A percentile compares a stretch with the other conserved stretches of the same genome.
These are phyloP conservation scores for Apogon talboti DNA, from an alignment of 2,797 vertebrate species.

Conservation along the genomic window DNA sequence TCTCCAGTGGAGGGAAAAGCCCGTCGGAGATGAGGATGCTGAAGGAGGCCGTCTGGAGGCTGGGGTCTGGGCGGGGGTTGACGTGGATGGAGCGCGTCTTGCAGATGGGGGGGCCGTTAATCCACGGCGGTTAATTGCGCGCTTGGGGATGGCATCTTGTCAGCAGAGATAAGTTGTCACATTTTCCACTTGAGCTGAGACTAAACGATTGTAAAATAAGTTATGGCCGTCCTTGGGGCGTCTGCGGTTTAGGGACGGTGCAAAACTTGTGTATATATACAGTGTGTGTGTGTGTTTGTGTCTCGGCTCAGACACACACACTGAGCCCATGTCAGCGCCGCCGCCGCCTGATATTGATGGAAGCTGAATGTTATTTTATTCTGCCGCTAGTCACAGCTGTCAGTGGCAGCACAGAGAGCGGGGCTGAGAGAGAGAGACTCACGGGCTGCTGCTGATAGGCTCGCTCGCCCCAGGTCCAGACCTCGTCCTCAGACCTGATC, in stretches of 20 bases:
- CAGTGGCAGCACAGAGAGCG: slow-evolving; percentile 86
- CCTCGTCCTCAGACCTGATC: background rate
- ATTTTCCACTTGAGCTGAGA: slow-evolving; percentile 99
- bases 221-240: slow-evolving; percentile 99
- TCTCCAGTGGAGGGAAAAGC: background rate
- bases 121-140: slow-evolving; percentile 92
- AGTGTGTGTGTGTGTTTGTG: slow-evolving; percentile 42
- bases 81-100: slow-evolving; percentile 61
- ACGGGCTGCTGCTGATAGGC: slow-evolving; percentile 10
- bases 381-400: slow-evolving; percentile 94
- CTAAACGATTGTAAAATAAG: slow-evolving; percentile 99
- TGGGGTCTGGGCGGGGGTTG: slow-evolving; percentile 8
- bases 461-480: slow-evolving; percentile 24
- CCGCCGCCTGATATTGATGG: slow-evolving; percentile 93
- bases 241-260: slow-evolving; percentile 79
- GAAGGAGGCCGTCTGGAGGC: slow-evolving; percentile 16
- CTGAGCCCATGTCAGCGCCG: slow-evolving; percentile 82
- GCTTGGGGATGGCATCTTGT: slow-evolving; percentile 93
- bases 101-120: slow-evolving; percentile 91
- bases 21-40: slow-evolving; percentile 5
- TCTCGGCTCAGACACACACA: slow-evolving; percentile 35
- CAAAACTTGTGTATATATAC: slow-evolving; percentile 59
- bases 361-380: slow-evolving; percentile 98
- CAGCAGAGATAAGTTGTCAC: slow-evolving; percentile 99
- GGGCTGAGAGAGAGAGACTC: slow-evolving; percentile 73